These are phyloP conservation scores for Lithodes maja DNA, from an alignment of 2,888 invertebrate species.

Conservation along the genomic window DNA sequence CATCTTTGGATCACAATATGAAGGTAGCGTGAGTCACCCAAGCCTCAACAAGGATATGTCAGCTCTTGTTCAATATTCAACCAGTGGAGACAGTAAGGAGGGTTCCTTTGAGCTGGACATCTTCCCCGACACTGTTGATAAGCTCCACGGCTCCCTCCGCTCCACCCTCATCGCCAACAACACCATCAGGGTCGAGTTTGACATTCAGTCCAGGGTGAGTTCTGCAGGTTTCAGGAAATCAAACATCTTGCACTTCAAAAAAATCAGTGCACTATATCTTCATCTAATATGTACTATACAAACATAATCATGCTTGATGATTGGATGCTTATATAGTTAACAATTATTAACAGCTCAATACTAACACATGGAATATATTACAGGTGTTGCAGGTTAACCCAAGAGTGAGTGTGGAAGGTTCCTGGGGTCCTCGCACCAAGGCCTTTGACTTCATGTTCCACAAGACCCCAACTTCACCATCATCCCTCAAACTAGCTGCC, in stretches of 20 bases:
- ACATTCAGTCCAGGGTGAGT: constrained; percentile 35
- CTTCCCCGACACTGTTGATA: constrained; percentile 41
- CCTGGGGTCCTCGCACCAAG: constrained; percentile 23
- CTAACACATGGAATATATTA: neutral
- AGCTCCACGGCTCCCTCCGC: constrained; percentile 16
- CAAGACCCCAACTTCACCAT: constrained; percentile 18
- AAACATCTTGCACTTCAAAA: too few relatives aligned
- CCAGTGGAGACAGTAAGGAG: neutral
- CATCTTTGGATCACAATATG: neutral
- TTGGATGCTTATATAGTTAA: too few relatives aligned
- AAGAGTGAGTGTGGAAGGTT: neutral
- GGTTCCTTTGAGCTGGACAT: constrained; percentile 45
- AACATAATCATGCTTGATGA: too few relatives aligned
- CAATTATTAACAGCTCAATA: too few relatives aligned
- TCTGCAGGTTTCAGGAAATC: neutral
- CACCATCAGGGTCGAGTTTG: constrained; percentile 11
- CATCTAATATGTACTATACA: too few relatives aligned
- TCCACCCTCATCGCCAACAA: constrained; percentile 10
- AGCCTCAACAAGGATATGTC: constrained; percentile 21
- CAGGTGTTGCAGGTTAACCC: constrained; percentile 44
- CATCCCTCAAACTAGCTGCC: constrained; percentile 22
- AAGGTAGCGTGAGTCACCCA: constrained; percentile 37
- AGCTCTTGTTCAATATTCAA: neutral
- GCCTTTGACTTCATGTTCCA: constrained; percentile 39
- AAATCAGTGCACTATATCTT: too few relatives aligned